These are phyloP conservation scores for Rhinatrema bivittatum DNA, from an alignment of 2,797 vertebrate species.

Conservation along the genomic window DNA sequence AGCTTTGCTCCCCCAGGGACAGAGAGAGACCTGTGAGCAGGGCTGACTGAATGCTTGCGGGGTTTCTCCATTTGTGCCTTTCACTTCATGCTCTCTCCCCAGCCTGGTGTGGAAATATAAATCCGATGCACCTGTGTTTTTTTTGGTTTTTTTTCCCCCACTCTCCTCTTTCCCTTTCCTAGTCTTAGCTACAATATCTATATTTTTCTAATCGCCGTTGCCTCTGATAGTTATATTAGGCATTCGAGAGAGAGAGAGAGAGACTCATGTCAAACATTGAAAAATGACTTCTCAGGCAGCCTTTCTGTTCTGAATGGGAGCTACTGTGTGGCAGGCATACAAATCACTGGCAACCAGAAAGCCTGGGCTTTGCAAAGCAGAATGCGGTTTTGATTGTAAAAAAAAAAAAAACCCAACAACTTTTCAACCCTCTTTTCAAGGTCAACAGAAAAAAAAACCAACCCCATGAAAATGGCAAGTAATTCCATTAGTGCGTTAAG, in stretches of 20 bases:
- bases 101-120: too few relatives aligned
- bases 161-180: not conserved
- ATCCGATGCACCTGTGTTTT: too few relatives aligned
- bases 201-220: conserved; percentile 44
- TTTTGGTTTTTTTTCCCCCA: too few relatives aligned
- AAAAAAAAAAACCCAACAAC: too few relatives aligned
- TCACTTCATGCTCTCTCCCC: too few relatives aligned
- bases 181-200: conserved; percentile 36
- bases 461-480: conserved; percentile 1
- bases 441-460: conserved; percentile 26
- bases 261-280: conserved; percentile 52
- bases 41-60: too few relatives aligned
- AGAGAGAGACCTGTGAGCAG: too few relatives aligned
- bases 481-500: conserved; percentile 9
- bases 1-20: too few relatives aligned
- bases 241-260: conserved; percentile 45
- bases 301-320: conserved; percentile 40
- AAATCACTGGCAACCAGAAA: conserved; percentile 19
- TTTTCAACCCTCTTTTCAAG: conserved; percentile 31
- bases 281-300: conserved; percentile 51
- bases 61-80: too few relatives aligned
- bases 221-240: conserved; percentile 51
- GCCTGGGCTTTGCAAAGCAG: not conserved
- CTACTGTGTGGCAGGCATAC: conserved; percentile 34
- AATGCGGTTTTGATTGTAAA: conserved; percentile 43